Evolutionary conservation across 2,113 vertebrate species (phyloP), one percentile per base, ranked within the genome.

Genomic region (Vidua chalybeata): DNA sequence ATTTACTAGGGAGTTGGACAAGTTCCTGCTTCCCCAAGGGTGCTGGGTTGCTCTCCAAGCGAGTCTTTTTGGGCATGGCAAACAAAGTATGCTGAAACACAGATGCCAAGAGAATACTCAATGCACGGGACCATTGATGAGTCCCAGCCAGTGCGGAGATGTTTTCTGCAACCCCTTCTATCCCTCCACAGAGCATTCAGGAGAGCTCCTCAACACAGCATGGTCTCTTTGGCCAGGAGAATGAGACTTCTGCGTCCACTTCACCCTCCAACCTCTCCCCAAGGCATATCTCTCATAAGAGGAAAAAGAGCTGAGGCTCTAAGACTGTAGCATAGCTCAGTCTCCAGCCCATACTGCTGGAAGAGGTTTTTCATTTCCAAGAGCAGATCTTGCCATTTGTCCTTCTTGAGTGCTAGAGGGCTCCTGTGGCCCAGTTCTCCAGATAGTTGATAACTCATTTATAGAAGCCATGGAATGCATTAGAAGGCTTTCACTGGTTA

Each of bases 241-340:
- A 51, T 18, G 55, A n/a, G 16, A 3, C 4, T 48, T 56, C 17
- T 62, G 14, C 1, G 0, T 10, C 28, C 2, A 0, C 22, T 39
- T 13, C 39, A n/a, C 7, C 7, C 15, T 71, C 31, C 23, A 71
- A 30, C 49, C n/a, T 43, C 21, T 68, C 41, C 19, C 31, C 48
- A 56, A 28, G 3, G 8, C 18, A 49, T 35, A 80, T 35, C 30
- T 31, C 35, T 56, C 35, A 24, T 7, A 33, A 33, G 9, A 55
- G 15, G 48, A 54, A 76, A 41, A 8, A 63, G 22, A 54, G 31
- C 26, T 43, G 49, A 62, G 26, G 31, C 6, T 63, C 55, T 77
- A 18, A 30, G 26, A 27, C 4, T 31, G 26, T 15, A 33, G 35
- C 12, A 28, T 4, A 35, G 35, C 14, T 76, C 41, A 55, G n/a